These are phyloP conservation scores for Lycaon pictus DNA, from an alignment of 2,113 vertebrate genomes.

Conservation along the genomic window DNA sequence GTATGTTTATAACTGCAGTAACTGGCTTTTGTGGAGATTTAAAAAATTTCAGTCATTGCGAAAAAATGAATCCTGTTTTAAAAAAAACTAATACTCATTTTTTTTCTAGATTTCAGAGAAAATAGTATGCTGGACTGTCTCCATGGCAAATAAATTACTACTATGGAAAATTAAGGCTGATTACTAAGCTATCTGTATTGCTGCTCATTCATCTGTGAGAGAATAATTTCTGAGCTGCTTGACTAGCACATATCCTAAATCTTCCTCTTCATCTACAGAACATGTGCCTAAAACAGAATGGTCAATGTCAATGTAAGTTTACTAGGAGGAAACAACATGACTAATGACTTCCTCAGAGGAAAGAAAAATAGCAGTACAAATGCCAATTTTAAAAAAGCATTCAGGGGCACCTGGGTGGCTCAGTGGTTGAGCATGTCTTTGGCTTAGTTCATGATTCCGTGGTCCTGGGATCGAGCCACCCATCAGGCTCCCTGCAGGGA, in stretches of 20 bases:
- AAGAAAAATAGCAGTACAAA: conserved; percentile 72
- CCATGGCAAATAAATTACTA: conserved; percentile 82
- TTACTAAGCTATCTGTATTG: conserved; percentile 69
- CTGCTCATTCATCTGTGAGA: conserved; percentile 81
- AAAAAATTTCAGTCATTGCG: not conserved
- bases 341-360: conserved; percentile 73
- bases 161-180: conserved; percentile 73
- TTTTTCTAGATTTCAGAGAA: conserved; percentile 65
- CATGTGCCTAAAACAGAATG: conserved; percentile 81
- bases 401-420: not conserved
- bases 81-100: not conserved
- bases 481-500: too few species aligned
- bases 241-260: conserved; percentile 81
- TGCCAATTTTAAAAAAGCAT: not conserved
- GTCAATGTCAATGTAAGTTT: conserved; percentile 80
- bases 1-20: not conserved
- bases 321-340: conserved; percentile 70
- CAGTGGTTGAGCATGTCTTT: too few species aligned
- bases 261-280: conserved; percentile 84
- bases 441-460: too few species aligned
- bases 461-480: too few species aligned
- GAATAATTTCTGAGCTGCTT: conserved; percentile 83
- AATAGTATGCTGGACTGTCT: conserved; percentile 67
- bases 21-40: not conserved
- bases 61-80: conserved; percentile 56